These are phyloP conservation scores for Hassar affinis DNA, from an alignment of 2,113 vertebrate genomes.

Conservation along the genomic window DNA sequence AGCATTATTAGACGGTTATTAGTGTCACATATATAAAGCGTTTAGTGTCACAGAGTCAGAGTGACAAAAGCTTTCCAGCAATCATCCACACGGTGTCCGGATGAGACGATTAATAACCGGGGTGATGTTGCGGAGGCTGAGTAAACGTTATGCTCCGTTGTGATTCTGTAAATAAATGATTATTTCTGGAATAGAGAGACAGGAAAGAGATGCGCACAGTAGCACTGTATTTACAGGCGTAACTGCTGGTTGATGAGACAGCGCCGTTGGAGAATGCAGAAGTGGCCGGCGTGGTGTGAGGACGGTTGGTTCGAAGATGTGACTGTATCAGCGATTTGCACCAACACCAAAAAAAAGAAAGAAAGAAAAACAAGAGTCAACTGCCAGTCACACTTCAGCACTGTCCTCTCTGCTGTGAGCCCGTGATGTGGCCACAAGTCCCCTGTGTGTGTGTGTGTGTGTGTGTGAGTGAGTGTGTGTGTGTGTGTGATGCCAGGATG, in stretches of 20 bases:
- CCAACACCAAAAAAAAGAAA: slow-evolving; percentile 20
- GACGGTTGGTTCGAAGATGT: slow-evolving; percentile 15
- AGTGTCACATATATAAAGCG: too few species aligned
- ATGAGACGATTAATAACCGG: background rate
- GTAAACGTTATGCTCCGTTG: background rate
- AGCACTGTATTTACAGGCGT: too few species aligned
- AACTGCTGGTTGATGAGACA: background rate
- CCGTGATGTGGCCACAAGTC: background rate
- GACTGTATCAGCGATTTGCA: slow-evolving; percentile 47
- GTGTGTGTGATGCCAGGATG: slow-evolving; percentile 32
- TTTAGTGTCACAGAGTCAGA: too few species aligned
- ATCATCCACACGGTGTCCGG: too few species aligned
- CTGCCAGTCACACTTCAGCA: slow-evolving; percentile 32
- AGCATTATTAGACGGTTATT: too few species aligned
- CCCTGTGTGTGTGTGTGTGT: slow-evolving; percentile 17
- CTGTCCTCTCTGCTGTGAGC: slow-evolving; percentile 13
- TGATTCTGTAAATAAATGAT: background rate
- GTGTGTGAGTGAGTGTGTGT: slow-evolving; percentile 24
- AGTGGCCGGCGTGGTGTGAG: slow-evolving; percentile 42
- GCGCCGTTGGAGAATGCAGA: slow-evolving; percentile 36
- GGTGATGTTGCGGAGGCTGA: background rate
- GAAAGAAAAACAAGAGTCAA: slow-evolving; percentile 35
- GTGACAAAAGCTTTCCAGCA: background rate
- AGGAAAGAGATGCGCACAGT: background rate
- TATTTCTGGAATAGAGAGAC: too few species aligned